phyloP scores from a whole-genome alignment of 2,888 invertebrate genomes.

The Aproaerema taeniolella region DNA sequence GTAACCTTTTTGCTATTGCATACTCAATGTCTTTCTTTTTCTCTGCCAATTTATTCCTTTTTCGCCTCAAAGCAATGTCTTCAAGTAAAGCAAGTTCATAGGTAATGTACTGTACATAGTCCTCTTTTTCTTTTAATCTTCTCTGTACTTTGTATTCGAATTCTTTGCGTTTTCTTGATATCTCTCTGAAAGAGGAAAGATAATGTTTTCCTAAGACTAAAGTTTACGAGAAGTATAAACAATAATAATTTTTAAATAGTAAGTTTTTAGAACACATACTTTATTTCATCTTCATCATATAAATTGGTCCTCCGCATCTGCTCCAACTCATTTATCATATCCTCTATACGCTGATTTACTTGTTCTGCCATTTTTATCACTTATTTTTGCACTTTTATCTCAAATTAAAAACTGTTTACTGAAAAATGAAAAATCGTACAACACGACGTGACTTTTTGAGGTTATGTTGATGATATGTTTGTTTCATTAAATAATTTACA shows the following conservation, averaged over 20 bases:
- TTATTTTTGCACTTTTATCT: neutral
- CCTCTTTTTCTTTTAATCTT: slow-evolving; percentile 81
- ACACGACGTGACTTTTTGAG: slow-evolving; percentile 14
- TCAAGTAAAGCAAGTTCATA: slow-evolving; percentile 83
- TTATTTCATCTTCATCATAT: slow-evolving; percentile 83
- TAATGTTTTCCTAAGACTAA: too few relatives aligned
- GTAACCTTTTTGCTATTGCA: slow-evolving; percentile 83
- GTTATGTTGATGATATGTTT: slow-evolving; percentile 10
- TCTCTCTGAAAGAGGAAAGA: slow-evolving; percentile 67
- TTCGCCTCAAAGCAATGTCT: slow-evolving; percentile 79
- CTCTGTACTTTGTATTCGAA: slow-evolving; percentile 86
- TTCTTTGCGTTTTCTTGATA: slow-evolving; percentile 82
- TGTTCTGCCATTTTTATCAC: slow-evolving; percentile 84
- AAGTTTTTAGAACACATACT: slow-evolving; percentile 53
- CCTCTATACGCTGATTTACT: slow-evolving; percentile 87
- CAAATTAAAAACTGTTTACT: neutral
- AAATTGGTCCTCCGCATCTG: slow-evolving; percentile 85
- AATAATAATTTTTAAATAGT: neutral
- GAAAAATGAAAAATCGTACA: neutral
- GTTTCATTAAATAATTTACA: neutral
- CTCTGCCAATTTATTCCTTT: slow-evolving; percentile 72
- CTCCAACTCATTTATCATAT: slow-evolving; percentile 88
- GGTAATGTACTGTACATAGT: slow-evolving; percentile 82
- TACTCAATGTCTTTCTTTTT: slow-evolving; percentile 82
- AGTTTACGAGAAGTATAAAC: too few relatives aligned